phyloP scores from a whole-genome alignment of 2,113 vertebrate genomes.

The Halichoeres trimaculatus region DNA sequence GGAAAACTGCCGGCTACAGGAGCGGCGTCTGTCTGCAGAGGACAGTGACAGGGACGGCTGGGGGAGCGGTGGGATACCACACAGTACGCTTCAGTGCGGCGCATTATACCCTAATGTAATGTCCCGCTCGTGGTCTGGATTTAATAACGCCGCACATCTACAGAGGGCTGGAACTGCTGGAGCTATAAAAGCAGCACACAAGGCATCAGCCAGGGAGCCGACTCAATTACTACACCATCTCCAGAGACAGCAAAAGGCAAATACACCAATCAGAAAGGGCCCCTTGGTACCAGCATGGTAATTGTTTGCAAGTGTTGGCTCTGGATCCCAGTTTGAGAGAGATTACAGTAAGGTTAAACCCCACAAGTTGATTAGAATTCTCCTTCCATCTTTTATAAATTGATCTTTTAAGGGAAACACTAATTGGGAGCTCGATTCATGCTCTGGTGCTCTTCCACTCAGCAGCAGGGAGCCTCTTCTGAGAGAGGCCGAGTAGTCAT shows the following conservation, averaged over 20 bases:
- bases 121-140: conserved; percentile 54
- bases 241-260: conserved; percentile 67
- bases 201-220: conserved; percentile 59
- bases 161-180: conserved; percentile 38
- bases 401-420: conserved; percentile 54
- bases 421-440: conserved; percentile 46
- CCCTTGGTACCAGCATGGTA: conserved; percentile 60
- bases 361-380: conserved; percentile 65
- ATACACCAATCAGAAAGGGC: conserved; percentile 74
- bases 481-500: conserved; percentile 43
- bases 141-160: conserved; percentile 64
- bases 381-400: conserved; percentile 53
- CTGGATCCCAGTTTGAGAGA: conserved; percentile 35
- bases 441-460: conserved; percentile 24
- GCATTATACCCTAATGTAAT: conserved; percentile 44
- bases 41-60: conserved; percentile 60
- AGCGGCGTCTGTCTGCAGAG: conserved; percentile 64
- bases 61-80: conserved; percentile 51
- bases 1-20: conserved; percentile 53
- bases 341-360: conserved; percentile 56
- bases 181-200: conserved; percentile 55
- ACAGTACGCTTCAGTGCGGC: conserved; percentile 52
- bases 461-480: conserved; percentile 42
- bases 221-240: conserved; percentile 69
- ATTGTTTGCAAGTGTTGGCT: conserved; percentile 76